phyloP scores from a whole-genome alignment of 2,797 vertebrate species.

The Heterohyrax brucei region DNA sequence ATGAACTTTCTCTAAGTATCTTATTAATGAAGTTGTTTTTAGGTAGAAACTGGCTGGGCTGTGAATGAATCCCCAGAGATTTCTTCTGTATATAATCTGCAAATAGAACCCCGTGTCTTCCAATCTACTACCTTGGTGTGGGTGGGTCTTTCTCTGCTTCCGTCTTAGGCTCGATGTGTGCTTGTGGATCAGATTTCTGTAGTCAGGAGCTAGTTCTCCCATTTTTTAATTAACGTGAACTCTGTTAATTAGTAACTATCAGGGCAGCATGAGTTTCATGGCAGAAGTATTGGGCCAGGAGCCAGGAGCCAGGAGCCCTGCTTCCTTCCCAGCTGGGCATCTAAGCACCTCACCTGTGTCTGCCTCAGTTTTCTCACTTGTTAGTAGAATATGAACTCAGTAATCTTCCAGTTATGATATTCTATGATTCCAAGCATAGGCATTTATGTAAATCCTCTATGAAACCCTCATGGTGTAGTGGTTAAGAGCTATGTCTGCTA shows the following conservation, averaged over 20 bases:
- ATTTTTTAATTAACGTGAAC: slow-evolving; percentile 3
- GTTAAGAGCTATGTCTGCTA: too few species aligned
- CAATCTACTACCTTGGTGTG: neutral
- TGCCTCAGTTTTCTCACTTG: neutral
- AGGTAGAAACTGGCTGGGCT: too few species aligned
- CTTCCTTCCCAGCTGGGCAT: neutral
- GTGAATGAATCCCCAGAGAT: neutral
- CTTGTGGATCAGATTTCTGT: slow-evolving; percentile 7
- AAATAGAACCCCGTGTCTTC: neutral
- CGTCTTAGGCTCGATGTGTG: neutral
- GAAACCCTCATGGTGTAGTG: too few species aligned
- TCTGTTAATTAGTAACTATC: neutral
- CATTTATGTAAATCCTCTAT: slow-evolving; percentile 2
- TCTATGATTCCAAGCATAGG: neutral
- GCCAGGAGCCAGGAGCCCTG: neutral
- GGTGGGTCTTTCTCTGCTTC: neutral
- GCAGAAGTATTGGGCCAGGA: neutral
- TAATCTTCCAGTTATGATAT: neutral
- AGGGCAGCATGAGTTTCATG: neutral
- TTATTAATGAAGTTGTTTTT: neutral
- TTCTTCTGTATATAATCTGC: neutral
- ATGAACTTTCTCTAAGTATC: slow-evolving; percentile 18
- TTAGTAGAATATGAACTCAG: neutral
- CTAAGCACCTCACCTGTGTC: neutral
- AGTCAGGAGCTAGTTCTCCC: neutral